Conservation (phyloP, 2,888 invertebrate species). For the Chrysodeixis includens region DNA sequence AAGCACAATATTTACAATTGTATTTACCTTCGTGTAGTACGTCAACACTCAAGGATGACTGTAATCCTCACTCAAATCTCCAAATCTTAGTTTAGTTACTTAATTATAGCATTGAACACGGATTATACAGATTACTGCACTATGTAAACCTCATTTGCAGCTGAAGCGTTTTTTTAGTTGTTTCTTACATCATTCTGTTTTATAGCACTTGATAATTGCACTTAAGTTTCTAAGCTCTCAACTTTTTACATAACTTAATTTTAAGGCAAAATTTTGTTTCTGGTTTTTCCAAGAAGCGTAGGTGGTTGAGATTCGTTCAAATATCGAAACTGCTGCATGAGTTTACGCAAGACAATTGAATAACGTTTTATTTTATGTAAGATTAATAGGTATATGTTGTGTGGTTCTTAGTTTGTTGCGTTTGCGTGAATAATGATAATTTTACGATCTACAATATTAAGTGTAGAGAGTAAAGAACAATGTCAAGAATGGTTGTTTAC, state of each 20-base stretch:
- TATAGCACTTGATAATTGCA: constrained; percentile 1
- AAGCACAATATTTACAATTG: background rate
- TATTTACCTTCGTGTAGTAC: background rate
- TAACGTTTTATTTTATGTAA: too few species aligned
- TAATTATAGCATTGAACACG: background rate
- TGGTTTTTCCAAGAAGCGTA: background rate
- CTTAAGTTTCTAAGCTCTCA: background rate
- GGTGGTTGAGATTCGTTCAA: background rate
- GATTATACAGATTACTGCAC: background rate
- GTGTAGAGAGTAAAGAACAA: too few species aligned
- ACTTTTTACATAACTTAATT: too few species aligned
- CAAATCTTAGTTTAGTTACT: constrained; percentile 9
- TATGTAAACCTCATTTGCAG: background rate
- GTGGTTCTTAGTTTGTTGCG: too few species aligned
- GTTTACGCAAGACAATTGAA: too few species aligned
- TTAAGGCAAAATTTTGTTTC: background rate
- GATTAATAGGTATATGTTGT: too few species aligned
- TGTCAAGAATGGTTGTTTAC: too few species aligned
- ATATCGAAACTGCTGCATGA: too few species aligned
- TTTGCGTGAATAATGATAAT: too few species aligned
- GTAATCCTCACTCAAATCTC: background rate
- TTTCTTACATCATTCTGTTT: background rate
- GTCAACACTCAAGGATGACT: constrained; percentile 14
- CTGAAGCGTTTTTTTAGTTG: background rate
- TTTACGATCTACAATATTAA: too few species aligned